phyloP scores from a whole-genome alignment of 1,140 invertebrate genomes.

The Paracyclopina nana region DNA sequence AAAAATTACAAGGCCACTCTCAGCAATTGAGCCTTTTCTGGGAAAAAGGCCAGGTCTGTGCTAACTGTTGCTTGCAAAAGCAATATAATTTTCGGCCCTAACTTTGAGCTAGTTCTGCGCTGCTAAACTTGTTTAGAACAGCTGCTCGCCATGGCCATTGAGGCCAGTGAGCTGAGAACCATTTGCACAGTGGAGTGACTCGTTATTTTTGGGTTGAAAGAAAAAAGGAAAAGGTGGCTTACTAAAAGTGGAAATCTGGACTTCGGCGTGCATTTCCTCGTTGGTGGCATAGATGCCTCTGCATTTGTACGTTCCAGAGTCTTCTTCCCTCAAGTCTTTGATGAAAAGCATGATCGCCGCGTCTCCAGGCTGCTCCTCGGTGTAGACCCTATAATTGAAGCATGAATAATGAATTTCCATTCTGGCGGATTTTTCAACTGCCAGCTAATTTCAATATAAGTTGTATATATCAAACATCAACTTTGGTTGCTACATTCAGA shows the following conservation, averaged over 20 bases:
- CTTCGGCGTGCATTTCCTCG: conserved; percentile 3
- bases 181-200: too few species aligned
- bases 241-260: conserved; percentile 12
- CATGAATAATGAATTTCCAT: conserved; percentile 1
- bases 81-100: too few species aligned
- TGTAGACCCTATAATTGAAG: conserved; percentile 14
- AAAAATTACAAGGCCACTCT: too few species aligned
- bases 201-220: too few species aligned
- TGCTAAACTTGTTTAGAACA: too few species aligned
- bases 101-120: too few species aligned
- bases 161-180: too few species aligned
- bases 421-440: not conserved
- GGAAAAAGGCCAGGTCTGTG: too few species aligned
- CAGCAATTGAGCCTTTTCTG: too few species aligned
- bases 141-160: too few species aligned
- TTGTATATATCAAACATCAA: not conserved
- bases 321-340: conserved; percentile 11
- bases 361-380: conserved; percentile 15
- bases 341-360: conserved; percentile 11
- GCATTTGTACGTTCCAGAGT: conserved; percentile 11
- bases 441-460: not conserved
- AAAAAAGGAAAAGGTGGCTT: not conserved
- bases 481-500: not conserved
- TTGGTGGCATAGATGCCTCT: conserved; percentile 10
- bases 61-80: too few species aligned